Conservation (phyloP, 2,888 invertebrate genomes). For the Phragmatobia fuliginosa region DNA sequence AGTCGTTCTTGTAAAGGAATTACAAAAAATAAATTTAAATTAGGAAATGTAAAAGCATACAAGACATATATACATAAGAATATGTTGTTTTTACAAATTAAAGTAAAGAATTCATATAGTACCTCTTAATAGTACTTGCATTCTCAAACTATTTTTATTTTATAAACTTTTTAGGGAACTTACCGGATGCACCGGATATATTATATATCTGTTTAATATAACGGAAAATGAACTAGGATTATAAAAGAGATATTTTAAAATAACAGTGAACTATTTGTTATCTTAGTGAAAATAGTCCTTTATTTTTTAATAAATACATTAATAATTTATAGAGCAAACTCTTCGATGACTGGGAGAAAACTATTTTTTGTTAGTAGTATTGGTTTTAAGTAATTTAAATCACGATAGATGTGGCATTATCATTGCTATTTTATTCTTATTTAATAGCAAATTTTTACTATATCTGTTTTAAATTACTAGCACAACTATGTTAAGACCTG, state of each 20-base stretch:
- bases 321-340: not conserved
- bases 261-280: not conserved
- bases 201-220: not conserved
- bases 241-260: not conserved
- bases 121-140: not conserved
- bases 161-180: not conserved
- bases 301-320: no score
- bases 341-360: not conserved
- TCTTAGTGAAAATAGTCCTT: not conserved
- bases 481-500: not conserved
- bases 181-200: not conserved
- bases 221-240: not conserved
- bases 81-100: constrained; percentile 17
- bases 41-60: no score
- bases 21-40: not conserved
- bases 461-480: not conserved
- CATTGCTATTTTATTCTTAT: not conserved
- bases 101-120: constrained; percentile 5
- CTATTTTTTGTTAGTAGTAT: not conserved
- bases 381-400: not conserved
- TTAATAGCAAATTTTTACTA: not conserved
- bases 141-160: not conserved
- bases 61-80: no score
- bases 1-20: not conserved
- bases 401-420: no score